A percentile compares a stretch with the other conserved stretches of the same genome.
Conservation (phyloP, 2,888 invertebrate genomes). For the Ectemnius cavifrons region DNA sequence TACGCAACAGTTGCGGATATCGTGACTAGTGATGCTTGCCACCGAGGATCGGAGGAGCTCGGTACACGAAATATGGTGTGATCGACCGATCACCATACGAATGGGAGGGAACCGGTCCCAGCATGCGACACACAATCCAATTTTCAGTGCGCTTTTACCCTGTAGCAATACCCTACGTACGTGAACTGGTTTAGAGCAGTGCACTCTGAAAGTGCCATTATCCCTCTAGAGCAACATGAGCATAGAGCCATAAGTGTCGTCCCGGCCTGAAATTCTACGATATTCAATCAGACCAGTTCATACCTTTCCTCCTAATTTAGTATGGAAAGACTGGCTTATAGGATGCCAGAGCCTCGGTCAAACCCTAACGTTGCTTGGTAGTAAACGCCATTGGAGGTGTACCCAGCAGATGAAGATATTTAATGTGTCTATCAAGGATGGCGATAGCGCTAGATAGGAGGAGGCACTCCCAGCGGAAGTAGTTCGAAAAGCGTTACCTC, state of each 20-base stretch:
- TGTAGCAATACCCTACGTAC: constrained; percentile 10
- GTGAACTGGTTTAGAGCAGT: neutral
- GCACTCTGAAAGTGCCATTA: too few species aligned
- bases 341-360: too few species aligned
- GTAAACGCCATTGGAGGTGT: neutral
- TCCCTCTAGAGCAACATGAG: too few species aligned
- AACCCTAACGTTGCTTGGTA: too few species aligned
- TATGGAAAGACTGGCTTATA: too few species aligned
- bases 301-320: too few species aligned
- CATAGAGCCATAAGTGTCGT: too few species aligned
- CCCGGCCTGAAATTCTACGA: too few species aligned
- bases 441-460: constrained; percentile 18
- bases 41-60: constrained; percentile 6
- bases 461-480: constrained; percentile 55
- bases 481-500: constrained; percentile 47
- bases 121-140: constrained; percentile 31
- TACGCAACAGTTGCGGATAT: constrained; percentile 61
- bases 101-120: constrained; percentile 53
- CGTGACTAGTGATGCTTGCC: constrained; percentile 55
- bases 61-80: constrained; percentile 30
- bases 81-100: constrained; percentile 48
- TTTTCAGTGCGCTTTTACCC: constrained; percentile 40
- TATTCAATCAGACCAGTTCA: too few species aligned
- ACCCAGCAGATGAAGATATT: constrained; percentile 43
- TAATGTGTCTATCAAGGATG: constrained; percentile 32